These are phyloP conservation scores for Meriones unguiculatus DNA, from an alignment of 2,113 vertebrate genomes.

Conservation along the genomic window DNA sequence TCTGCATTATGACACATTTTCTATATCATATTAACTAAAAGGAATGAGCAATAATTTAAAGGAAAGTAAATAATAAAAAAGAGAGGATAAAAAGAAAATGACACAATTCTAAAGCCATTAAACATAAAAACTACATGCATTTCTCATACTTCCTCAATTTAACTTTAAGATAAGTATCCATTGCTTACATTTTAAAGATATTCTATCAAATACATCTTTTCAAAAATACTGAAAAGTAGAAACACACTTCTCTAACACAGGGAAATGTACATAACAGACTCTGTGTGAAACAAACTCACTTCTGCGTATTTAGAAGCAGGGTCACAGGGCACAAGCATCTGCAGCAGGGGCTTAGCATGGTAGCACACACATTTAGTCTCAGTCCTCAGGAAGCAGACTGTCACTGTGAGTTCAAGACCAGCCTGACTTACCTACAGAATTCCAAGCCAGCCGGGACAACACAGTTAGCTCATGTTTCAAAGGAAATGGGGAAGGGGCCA, in stretches of 20 bases:
- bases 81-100: neutral
- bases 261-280: constrained; percentile 38
- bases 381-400: neutral
- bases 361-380: neutral
- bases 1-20: constrained; percentile 32
- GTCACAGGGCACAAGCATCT: constrained; percentile 13
- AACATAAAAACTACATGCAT: neutral
- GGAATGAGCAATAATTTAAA: constrained; percentile 8
- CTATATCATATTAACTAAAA: constrained; percentile 34
- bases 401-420: neutral
- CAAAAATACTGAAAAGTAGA: constrained; percentile 62
- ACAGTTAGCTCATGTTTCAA: neutral
- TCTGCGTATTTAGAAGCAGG: neutral
- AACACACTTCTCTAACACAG: constrained; percentile 15
- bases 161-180: constrained; percentile 60
- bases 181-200: constrained; percentile 48
- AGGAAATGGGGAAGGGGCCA: neutral
- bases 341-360: neutral
- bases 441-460: neutral
- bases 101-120: neutral
- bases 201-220: constrained; percentile 53
- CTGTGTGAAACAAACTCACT: constrained; percentile 38
- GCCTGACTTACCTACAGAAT: neutral
- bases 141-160: constrained; percentile 32
- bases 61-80: constrained; percentile 16